Percentiles rank a stretch among this genome's conserved stretches.
Evolutionary conservation across 2,888 invertebrate genomes (phyloP).

Genomic region (Seira musarum): DNA sequence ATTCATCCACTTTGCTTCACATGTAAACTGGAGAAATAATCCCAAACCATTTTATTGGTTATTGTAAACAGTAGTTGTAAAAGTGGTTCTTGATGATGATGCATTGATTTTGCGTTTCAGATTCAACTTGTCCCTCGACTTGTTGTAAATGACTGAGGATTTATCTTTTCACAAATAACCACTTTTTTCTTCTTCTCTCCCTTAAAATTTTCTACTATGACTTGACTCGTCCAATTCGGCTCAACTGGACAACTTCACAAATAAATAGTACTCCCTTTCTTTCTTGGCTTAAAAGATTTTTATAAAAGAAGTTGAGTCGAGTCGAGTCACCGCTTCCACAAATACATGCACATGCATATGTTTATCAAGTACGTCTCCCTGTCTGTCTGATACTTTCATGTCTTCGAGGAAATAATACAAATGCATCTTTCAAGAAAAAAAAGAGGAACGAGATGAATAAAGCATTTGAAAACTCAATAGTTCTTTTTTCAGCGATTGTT

Average conservation of each 20-base stretch:
- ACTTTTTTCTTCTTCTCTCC: slow-evolving; percentile 48
- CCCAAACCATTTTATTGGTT: too few relatives aligned
- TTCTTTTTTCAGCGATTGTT: slow-evolving; percentile 19
- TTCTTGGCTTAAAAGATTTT: neutral
- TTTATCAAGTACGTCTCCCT: slow-evolving; percentile 41
- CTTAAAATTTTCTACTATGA: neutral
- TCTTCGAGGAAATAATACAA: slow-evolving; percentile 36
- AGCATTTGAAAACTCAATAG: slow-evolving; percentile 20
- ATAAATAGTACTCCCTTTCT: slow-evolving; percentile 19
- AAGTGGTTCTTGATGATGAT: slow-evolving; percentile 26
- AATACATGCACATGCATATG: slow-evolving; percentile 45
- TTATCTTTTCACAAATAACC: slow-evolving; percentile 46
- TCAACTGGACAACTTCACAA: too few relatives aligned
- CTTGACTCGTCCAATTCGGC: too few relatives aligned
- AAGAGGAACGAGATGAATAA: slow-evolving; percentile 10
- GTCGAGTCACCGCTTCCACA: slow-evolving; percentile 28
- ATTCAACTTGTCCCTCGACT: neutral
- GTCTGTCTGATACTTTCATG: slow-evolving; percentile 33
- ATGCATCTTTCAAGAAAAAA: slow-evolving; percentile 31
- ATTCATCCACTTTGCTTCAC: too few relatives aligned
- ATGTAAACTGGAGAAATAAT: too few relatives aligned
- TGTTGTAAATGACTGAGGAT: slow-evolving; percentile 38
- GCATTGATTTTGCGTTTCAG: slow-evolving; percentile 47
- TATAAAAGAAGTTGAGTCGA: too few relatives aligned
- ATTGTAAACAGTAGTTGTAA: slow-evolving; percentile 18